Base-by-base conservation (phyloP, 2,888 invertebrate species). In the Biston stratarius region DNA sequence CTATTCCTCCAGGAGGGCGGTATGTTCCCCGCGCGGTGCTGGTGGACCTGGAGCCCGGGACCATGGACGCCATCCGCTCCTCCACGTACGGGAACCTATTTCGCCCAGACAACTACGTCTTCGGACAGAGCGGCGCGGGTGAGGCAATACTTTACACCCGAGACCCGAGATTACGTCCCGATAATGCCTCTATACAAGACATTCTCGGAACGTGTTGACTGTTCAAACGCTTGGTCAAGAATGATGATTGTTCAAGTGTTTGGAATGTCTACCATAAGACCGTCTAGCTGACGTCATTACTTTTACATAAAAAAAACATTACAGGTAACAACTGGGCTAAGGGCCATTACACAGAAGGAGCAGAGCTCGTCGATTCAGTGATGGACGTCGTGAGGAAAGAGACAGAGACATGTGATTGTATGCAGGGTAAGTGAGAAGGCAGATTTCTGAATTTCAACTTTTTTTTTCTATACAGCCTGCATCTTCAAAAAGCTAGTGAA, bases 291-390 rank as follows among this genome's bases (percentile, higher is more conserved):
- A 24, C 24, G 24, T 24, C 24, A 24, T 24, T 24, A 24, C 24
- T 24, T 24, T 24, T 24, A 2, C 3, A 24, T 24, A 2, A 24
- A 24, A 24, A 24, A 24, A 24, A 2, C 24, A 24, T 24, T 73
- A 15, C 75, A 93, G 98, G 98, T 57, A 98, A 98, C 92, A 98
- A 98, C 89, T 98, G 98, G 98, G 98, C 98, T 74, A 96, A 96
- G 83, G 97, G 97, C 3, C 97, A 97, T 82, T 97, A 97, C 91
- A 97, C 97, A 8, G 97, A 97, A 83, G 97, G 97, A 34, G 97
- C 95, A 67, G 97, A 95, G 94, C 94, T 95, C 84, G 96, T 94
- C 81, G 97, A 96, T 71, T 94, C 96, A 0, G 96, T 96, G 15
- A 91, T 96, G 86, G 96, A 96, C 79, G 96, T 96, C 6, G 93